Conservation (phyloP, 2,888 invertebrate genomes). For the Cetonia aurata region DNA sequence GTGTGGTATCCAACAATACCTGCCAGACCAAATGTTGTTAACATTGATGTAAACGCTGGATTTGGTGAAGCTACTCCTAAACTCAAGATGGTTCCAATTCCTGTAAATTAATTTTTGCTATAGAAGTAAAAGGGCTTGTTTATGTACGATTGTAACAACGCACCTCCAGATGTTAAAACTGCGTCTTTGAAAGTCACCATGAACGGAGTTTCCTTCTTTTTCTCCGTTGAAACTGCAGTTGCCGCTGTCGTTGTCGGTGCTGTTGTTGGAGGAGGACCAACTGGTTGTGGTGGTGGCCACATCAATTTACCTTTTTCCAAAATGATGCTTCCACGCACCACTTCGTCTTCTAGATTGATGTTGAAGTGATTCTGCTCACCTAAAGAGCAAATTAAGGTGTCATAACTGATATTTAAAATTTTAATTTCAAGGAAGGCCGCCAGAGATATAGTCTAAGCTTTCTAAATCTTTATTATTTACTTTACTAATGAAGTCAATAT, state of each 20-base stretch:
- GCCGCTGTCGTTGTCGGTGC: constrained; percentile 63
- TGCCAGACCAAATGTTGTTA: constrained; percentile 85
- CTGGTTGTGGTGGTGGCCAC: constrained; percentile 84
- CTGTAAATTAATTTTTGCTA: constrained; percentile 62
- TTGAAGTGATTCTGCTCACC: constrained; percentile 83
- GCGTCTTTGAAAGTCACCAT: constrained; percentile 77
- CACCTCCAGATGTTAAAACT: constrained; percentile 78
- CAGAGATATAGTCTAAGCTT: background rate
- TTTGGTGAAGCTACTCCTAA: constrained; percentile 85
- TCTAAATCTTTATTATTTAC: constrained; percentile 5
- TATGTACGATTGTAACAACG: background rate
- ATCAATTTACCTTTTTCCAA: constrained; percentile 79
- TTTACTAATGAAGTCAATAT: no score
- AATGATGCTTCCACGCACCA: constrained; percentile 86
- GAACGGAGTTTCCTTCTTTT: constrained; percentile 74
- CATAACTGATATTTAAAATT: no score
- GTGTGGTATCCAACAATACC: constrained; percentile 89
- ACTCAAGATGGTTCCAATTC: constrained; percentile 77
- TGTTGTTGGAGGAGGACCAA: constrained; percentile 67
- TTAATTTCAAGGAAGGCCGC: no score
- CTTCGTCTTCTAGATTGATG: constrained; percentile 87
- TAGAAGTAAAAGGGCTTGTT: background rate
- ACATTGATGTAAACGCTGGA: constrained; percentile 87
- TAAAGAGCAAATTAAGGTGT: constrained; percentile 57
- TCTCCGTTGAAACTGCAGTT: constrained; percentile 55